Base-by-base conservation (phyloP, 2,888 invertebrate genomes). In the Volucella bombylans region DNA sequence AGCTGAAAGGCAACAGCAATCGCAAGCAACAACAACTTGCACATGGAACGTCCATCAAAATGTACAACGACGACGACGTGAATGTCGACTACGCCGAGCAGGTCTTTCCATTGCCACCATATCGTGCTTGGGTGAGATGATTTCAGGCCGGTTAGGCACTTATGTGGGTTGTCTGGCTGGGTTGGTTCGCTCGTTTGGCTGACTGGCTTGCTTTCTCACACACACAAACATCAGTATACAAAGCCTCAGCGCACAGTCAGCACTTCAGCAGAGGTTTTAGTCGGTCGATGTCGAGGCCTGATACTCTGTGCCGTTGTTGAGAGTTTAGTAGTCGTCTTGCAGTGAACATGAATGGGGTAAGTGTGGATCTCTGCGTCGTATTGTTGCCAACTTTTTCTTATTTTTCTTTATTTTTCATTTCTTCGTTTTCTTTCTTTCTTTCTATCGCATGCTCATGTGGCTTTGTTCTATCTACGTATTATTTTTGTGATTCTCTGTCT, bases 331-430 rank as follows among this genome's bases (percentile, higher is more conserved):
- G 82, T 61, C 79, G 87, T 87, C 83, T 86, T 74, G 69, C 55
- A 65, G 68, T 67, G 69, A 87, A 86, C 87, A 87, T 87, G 87
- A 74, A 72, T 76, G 82, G 47, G 87, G 87, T 87, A 86, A 86
- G 87, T 87, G 81, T 76, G 67, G 76, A 76, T 71, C 80, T 76
- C 45, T 71, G 71, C 68, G 85, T 61, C 54, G 54, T 62, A 49
- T 47, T 67, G 49, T 52, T 69, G 79, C 64, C 68, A 69, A 62
- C 57, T 65, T 59, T 72, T 71, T 38, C 15, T 45, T 38, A 54
- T 11, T 38, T 57, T 69, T 54, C 9, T 52, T 65, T 31, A 10
- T 47, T 15, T 11, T 67, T 68, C 18, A 12, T 47, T n/a, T 39
- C 55, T 49, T 57, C 11, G 69, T 57, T 8, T 39, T 15, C 57